A percentile compares a stretch with the other conserved stretches of the same genome.
These are phyloP conservation scores for Amphimedon queenslandica DNA, from an alignment of 37 sponge, comb jelly and placozoan species.

Conservation along the genomic window DNA sequence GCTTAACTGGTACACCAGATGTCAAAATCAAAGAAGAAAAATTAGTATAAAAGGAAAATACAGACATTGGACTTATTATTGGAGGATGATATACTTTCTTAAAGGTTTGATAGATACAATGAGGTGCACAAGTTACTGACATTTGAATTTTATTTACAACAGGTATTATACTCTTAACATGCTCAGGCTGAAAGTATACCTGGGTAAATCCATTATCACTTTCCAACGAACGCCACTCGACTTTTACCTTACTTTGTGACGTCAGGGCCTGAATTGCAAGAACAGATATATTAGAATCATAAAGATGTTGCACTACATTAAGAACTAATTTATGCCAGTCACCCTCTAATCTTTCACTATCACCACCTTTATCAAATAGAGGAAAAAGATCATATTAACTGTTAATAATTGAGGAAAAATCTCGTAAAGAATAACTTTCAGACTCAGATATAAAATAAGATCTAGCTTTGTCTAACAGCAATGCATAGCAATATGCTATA, in stretches of 20 bases:
- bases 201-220: neutral
- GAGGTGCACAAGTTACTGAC: neutral
- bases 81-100: neutral
- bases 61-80: no score
- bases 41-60: no score
- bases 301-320: neutral
- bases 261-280: neutral
- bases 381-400: constrained; percentile 50
- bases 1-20: no score
- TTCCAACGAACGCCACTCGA: neutral
- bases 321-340: neutral
- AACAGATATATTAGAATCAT: neutral
- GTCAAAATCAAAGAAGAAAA: no score
- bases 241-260: neutral
- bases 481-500: constrained; percentile 57
- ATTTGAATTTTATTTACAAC: neutral
- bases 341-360: neutral
- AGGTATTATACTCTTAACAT: neutral
- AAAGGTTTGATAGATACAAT: neutral
- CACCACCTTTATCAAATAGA: neutral
- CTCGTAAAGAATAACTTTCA: neutral
- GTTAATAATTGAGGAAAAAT: neutral
- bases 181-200: neutral
- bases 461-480: constrained; percentile 16
- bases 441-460: neutral